Conservation (phyloP, 23 tunicate genomes). For the Aplidium turbinatum region DNA sequence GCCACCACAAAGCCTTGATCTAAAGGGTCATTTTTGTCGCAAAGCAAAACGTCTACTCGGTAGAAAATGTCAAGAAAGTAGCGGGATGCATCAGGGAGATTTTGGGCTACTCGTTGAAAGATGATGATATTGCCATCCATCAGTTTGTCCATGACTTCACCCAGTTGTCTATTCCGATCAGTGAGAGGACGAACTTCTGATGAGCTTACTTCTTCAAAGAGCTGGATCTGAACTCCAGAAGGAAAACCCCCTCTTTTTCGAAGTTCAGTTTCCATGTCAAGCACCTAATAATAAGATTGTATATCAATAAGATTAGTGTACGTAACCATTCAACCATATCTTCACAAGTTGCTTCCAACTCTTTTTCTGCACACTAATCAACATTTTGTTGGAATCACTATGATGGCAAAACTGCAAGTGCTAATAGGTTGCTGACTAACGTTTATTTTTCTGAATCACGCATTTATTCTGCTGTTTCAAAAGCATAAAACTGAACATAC, state of each 20-base stretch:
- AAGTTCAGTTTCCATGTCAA: conserved; percentile 61
- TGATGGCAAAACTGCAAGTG: too few relatives aligned
- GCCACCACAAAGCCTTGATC: conserved; percentile 89
- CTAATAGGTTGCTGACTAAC: too few relatives aligned
- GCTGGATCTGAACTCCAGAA: conserved; percentile 45
- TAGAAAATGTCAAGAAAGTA: conserved; percentile 75
- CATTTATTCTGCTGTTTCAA: too few relatives aligned
- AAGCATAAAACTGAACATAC: too few relatives aligned
- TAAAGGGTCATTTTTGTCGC: conserved; percentile 81
- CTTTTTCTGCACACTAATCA: too few relatives aligned
- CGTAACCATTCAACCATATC: too few relatives aligned
- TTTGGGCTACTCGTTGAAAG: conserved; percentile 61
- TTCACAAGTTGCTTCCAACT: too few relatives aligned
- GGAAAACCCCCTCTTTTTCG: conserved; percentile 66
- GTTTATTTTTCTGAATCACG: too few relatives aligned
- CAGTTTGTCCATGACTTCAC: conserved; percentile 92
- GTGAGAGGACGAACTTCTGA: conserved; percentile 55
- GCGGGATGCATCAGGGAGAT: conserved; percentile 56
- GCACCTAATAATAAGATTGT: conserved; percentile 52
- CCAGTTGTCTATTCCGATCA: conserved; percentile 61
- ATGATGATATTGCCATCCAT: conserved; percentile 96
- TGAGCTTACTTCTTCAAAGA: conserved; percentile 75
- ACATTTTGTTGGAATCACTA: too few relatives aligned
- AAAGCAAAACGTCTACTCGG: conserved; percentile 82
- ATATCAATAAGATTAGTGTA: too few relatives aligned